Evolutionary conservation across 2,797 vertebrate genomes (phyloP).

Genomic region (Choloepus didactylus): DNA sequence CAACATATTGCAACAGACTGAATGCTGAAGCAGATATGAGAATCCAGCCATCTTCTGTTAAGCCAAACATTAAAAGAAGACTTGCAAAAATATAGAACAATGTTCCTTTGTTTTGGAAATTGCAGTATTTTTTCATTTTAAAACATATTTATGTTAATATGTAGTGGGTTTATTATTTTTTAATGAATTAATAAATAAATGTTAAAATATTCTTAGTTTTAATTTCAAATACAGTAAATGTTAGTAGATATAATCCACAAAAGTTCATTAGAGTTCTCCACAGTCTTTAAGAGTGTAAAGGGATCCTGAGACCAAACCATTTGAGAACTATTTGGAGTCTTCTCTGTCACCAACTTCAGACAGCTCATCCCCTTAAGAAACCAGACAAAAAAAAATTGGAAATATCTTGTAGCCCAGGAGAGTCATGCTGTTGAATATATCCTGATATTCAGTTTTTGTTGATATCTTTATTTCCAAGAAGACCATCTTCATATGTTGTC

Average conservation of each 20-base stretch:
- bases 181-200: not conserved
- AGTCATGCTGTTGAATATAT: conserved; percentile 50
- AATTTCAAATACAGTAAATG: conserved; percentile 39
- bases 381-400: conserved; percentile 45
- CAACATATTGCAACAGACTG: not conserved
- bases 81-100: not conserved
- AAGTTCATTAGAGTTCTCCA: not conserved
- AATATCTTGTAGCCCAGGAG: conserved; percentile 12
- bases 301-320: not conserved
- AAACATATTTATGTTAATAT: conserved; percentile 38
- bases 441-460: not conserved
- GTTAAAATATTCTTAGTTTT: not conserved
- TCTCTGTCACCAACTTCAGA: not conserved
- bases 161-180: not conserved
- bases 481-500: not conserved
- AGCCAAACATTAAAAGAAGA: not conserved
- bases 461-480: conserved; percentile 56
- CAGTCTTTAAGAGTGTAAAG: not conserved
- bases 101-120: not conserved
- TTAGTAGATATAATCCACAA: not conserved
- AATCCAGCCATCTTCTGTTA: not conserved
- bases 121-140: not conserved
- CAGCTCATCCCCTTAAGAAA: conserved; percentile 29
- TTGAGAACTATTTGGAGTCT: conserved; percentile 25
- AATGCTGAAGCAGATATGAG: not conserved